Conservation (phyloP, 2,797 vertebrate species). For the Syndactyla subalaris region DNA sequence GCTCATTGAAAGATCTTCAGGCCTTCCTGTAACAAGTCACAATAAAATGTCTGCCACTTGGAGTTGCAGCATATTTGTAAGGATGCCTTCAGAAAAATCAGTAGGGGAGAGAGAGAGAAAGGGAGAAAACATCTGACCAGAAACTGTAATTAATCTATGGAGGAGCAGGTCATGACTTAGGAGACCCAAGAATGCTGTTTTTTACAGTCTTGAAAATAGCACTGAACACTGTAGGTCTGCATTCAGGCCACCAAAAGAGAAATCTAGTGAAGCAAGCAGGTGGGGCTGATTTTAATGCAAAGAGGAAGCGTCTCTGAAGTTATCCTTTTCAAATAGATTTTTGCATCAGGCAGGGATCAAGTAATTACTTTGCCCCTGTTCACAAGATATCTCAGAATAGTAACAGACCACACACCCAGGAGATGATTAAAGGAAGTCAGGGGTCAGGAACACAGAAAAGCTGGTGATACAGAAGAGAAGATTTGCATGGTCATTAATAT, state of each 20-base stretch:
- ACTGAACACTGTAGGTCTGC: background rate
- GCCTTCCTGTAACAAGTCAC: background rate
- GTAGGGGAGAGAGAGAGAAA: background rate
- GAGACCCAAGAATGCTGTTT: background rate
- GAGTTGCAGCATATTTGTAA: background rate
- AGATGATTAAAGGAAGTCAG: constrained; percentile 57
- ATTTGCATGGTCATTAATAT: constrained; percentile 41
- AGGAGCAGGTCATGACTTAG: background rate
- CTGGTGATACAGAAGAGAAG: background rate
- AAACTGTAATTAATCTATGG: background rate
- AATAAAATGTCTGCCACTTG: background rate
- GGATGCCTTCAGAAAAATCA: background rate
- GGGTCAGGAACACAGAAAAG: constrained; percentile 46
- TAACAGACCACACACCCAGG: constrained; percentile 58
- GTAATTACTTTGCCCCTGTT: constrained; percentile 31
- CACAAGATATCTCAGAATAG: constrained; percentile 8
- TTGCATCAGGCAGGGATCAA: constrained; percentile 22
- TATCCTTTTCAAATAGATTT: background rate
- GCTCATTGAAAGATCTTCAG: background rate
- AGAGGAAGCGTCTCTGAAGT: background rate
- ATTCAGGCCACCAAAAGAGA: background rate
- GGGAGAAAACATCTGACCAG: background rate
- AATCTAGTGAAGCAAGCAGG: background rate
- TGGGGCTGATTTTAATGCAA: constrained; percentile 3
- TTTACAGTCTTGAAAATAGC: background rate